Evolutionary conservation across 1,140 invertebrate species (phyloP), one percentile per base, ranked within the genome.

Genomic region (Meloidogyne chitwoodi): DNA sequence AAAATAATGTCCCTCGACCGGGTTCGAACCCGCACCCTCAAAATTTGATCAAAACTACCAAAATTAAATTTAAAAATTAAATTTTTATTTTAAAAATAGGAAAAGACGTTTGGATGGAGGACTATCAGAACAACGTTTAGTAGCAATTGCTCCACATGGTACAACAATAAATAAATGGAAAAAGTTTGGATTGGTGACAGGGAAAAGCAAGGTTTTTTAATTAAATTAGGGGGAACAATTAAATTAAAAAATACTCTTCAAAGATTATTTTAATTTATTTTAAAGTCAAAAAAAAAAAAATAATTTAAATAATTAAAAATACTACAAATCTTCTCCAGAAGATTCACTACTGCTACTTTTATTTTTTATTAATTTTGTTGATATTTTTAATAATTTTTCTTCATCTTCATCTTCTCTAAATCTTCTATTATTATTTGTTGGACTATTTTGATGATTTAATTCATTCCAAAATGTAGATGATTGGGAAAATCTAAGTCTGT

Each of bases 391-490:
- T 67, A 34, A 67, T 24, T 67, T 41, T 4, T 22, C 29, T 34
- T 65, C 10, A 14, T 65, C 63, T 16, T 27, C 63, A 65, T 65
- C 11, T n/a, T n/a, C n/a, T n/a, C n/a, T n/a, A n/a, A n/a, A n/a
- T n/a, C n/a, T n/a, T 27, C 63, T 65, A 12, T 24, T 26, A 64
- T 24, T 29, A 4, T n/a, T 11, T 65, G 63, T 27, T 65, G 6
- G 63, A 14, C 10, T 64, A 31, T 31, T n/a, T n/a, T 2, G 4
- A 5, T 16, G 5, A 67, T 41, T 67, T 67, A 73, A 73, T 31
- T 73, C 71, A 64, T 73, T 73, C 71, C 71, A 73, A 73, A 73
- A 73, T 8, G 56, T 61, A 3, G 71, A 29, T 11, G 56, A 38
- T 16, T 61, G 34, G 16, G 71, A 73, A 24, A 64, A 65, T 22